Evolutionary conservation across 1,140 invertebrate genomes (phyloP), one percentile per base, ranked within the genome.

Genomic region (Drosophila simulans): DNA sequence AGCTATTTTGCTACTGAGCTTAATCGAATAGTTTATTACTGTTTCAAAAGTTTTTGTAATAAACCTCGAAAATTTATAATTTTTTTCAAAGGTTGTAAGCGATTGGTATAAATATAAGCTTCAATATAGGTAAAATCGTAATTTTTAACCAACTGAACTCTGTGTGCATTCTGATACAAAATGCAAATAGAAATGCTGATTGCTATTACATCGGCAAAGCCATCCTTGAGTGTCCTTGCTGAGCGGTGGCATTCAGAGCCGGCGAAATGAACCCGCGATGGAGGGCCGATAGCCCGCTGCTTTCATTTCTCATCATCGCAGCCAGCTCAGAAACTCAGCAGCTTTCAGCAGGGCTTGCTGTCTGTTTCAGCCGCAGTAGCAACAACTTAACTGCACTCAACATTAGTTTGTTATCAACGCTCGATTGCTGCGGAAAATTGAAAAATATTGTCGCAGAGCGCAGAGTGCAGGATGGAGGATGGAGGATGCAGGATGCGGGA

Each of bases 371-470:
- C 46, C 45, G 40, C 60, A 51, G 54, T 22, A 37, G 20, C 46
- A 60, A 17, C 53, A 80, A 62, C 62, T 66, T 77, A 64, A 56
- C 46, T 77, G 82, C 73, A 86, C 66, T 76, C 81, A 73, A 80
- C 83, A 85, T 85, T 85, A 85, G 84, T 88, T 86, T 88, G 75
- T 77, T 86, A 83, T 86, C 83, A 86, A 88, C 83, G 83, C 83
- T 88, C 79, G 83, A 89, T 89, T 89, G 81, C 80, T 89, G 68
- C 43, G 54, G 84, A 84, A 89, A 89, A 89, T 89, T 89, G 84
- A 89, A 89, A 89, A 89, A 84, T 74, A 89, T 89, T 90, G 85
- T 89, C 65, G 77, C 76, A 31, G 31, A 31, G 31, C 8, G 31
- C 31, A 31, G 31, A 3, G 8, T 51, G 78, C 54, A 37, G 71